Evolutionary conservation across 2,113 vertebrate species (phyloP).

Genomic region (Cyphomyrus plagiostoma): DNA sequence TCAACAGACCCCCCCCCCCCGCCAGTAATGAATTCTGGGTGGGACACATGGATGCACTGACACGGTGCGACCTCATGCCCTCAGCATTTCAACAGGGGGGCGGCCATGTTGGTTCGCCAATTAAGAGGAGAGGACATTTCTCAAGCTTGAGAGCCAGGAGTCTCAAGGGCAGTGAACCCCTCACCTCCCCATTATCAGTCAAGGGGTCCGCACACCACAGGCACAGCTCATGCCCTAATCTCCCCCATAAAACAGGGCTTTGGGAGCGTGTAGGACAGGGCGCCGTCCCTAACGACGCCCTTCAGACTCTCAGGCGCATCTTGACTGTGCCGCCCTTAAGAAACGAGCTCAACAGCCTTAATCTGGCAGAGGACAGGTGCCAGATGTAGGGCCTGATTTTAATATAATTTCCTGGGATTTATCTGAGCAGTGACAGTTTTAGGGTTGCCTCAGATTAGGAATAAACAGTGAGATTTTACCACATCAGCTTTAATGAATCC

Average conservation of each 20-base stretch:
- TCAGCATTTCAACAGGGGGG: background rate
- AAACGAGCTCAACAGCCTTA: conserved; percentile 27
- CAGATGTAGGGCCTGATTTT: conserved; percentile 23
- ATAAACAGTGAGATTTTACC: background rate
- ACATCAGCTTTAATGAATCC: background rate
- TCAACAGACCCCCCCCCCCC: background rate
- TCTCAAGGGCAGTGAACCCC: background rate
- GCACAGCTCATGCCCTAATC: background rate
- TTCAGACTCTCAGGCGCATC: background rate
- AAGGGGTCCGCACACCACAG: background rate
- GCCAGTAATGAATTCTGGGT: background rate
- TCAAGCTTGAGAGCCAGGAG: background rate
- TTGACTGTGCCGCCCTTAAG: background rate
- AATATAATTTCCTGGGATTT: conserved; percentile 13
- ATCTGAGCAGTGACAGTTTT: conserved; percentile 5
- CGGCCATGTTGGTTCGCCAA: background rate
- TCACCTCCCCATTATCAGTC: background rate
- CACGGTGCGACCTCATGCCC: background rate
- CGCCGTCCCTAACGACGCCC: background rate
- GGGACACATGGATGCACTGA: background rate
- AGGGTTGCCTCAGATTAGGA: background rate
- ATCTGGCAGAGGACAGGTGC: conserved; percentile 26
- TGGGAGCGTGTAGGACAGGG: background rate
- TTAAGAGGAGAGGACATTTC: background rate
- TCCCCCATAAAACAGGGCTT: background rate